Conservation (phyloP, 1,140 invertebrate genomes). For the Drosophila ohnishii region DNA sequence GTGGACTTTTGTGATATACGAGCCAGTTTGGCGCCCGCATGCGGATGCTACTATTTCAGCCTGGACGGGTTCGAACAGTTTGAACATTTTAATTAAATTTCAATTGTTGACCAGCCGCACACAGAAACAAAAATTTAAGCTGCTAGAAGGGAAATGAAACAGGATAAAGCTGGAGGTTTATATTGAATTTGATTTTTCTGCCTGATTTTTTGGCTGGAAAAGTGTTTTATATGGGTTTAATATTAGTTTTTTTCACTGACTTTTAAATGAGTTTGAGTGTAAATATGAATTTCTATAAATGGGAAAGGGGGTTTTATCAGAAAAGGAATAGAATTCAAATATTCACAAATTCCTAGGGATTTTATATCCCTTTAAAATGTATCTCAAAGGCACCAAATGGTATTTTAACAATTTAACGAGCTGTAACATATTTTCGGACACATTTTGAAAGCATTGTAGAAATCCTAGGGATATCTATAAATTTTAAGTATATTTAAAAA, state of each 20-base stretch:
- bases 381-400: too few relatives aligned
- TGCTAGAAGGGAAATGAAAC: background rate
- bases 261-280: background rate
- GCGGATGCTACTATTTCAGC: conserved; percentile 20
- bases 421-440: too few relatives aligned
- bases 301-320: background rate
- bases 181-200: too few relatives aligned
- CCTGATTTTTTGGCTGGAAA: background rate
- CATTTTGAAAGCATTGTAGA: too few relatives aligned
- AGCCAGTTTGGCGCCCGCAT: conserved; percentile 34
- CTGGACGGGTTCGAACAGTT: conserved; percentile 19
- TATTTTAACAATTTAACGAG: too few relatives aligned
- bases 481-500: background rate
- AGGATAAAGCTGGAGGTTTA: background rate
- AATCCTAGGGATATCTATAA: background rate
- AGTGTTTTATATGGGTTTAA: background rate
- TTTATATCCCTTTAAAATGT: background rate
- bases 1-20: conserved; percentile 26
- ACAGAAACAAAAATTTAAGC: background rate
- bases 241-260: background rate
- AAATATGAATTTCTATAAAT: background rate
- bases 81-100: conserved; percentile 62
- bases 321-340: background rate
- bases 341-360: background rate
- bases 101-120: conserved; percentile 34